phyloP scores from a whole-genome alignment of 2,113 vertebrate genomes.

The Sprattus sprattus region DNA sequence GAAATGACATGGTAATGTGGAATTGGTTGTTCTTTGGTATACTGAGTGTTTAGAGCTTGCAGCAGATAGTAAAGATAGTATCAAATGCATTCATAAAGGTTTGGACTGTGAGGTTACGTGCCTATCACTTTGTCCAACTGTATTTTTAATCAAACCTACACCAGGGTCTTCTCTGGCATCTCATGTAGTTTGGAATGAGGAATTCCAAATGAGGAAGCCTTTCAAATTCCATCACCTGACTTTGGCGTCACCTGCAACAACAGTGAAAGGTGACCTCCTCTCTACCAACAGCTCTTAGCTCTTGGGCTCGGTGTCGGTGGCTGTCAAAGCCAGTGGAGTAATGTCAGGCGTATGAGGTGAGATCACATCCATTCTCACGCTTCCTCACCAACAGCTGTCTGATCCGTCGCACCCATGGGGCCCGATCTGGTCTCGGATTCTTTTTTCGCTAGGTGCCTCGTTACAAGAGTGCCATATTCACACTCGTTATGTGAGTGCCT shows the following conservation, averaged over 20 bases:
- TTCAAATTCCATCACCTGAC: not conserved
- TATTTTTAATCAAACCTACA: not conserved
- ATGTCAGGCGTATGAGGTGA: constrained; percentile 50
- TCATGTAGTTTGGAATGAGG: not conserved
- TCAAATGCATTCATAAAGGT: not conserved
- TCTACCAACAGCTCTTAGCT: not conserved
- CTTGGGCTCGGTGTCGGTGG: constrained; percentile 42
- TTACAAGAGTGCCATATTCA: not conserved
- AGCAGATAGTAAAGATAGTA: not conserved
- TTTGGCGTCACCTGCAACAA: not conserved
- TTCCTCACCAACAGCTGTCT: constrained; percentile 55
- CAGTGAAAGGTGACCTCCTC: not conserved
- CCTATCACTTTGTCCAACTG: not conserved
- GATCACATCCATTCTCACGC: constrained; percentile 60
- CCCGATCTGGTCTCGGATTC: constrained; percentile 3
- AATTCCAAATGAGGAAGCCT: not conserved
- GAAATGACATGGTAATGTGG: not conserved
- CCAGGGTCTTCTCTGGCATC: not conserved
- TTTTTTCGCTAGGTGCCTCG: not conserved
- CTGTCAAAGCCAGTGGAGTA: constrained; percentile 47
- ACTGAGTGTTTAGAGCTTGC: not conserved
- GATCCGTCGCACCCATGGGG: constrained; percentile 22
- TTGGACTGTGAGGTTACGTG: not conserved
- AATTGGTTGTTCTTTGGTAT: not conserved
- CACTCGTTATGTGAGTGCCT: not conserved